These are phyloP conservation scores for Saimiri boliviensis DNA, from an alignment of 2,113 vertebrate genomes.

Conservation along the genomic window DNA sequence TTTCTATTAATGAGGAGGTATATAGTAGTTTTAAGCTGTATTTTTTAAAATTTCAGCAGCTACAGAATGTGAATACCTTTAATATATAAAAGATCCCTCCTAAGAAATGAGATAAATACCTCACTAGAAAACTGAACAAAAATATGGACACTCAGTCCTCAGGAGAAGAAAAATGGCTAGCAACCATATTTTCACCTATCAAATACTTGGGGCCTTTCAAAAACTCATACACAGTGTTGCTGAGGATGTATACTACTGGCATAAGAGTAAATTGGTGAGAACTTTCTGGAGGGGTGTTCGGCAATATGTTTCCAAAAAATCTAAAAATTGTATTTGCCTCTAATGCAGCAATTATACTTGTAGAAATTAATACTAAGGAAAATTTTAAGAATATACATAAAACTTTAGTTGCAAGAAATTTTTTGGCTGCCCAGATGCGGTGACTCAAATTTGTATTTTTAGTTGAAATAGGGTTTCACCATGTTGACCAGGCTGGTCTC, in stretches of 20 bases:
- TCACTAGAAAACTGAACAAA: slow-evolving; percentile 11
- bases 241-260: background rate
- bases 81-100: background rate
- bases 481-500: no score
- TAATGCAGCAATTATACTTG: background rate
- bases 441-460: no score
- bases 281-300: background rate
- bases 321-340: background rate
- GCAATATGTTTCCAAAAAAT: background rate
- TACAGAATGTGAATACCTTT: background rate
- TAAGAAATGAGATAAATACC: slow-evolving; percentile 32
- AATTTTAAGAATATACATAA: slow-evolving; percentile 13
- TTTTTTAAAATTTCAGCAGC: background rate
- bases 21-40: background rate
- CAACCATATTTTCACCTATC: background rate
- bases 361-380: slow-evolving; percentile 30
- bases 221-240: background rate
- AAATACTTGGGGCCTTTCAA: background rate
- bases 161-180: background rate
- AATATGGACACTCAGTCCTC: background rate
- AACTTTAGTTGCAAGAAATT: slow-evolving; percentile 22
- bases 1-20: background rate
- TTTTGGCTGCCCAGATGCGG: background rate
- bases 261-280: background rate
- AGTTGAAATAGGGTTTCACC: no score